phyloP scores from a whole-genome alignment of 2,113 vertebrate species.

The Austrofundulus limnaeus region DNA sequence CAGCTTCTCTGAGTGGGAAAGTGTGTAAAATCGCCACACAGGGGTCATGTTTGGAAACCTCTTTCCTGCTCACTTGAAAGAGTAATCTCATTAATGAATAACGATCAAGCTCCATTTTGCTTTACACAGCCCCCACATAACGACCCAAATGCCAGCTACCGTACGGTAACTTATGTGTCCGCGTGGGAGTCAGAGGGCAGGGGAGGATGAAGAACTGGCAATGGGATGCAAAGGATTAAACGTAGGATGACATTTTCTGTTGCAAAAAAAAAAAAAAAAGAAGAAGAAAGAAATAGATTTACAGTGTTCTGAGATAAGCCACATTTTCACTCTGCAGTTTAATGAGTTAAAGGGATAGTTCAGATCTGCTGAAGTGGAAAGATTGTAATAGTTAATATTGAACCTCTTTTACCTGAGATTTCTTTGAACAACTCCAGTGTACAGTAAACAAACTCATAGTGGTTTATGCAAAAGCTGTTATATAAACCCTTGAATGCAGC shows the following conservation, averaged over 20 bases:
- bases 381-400: not conserved
- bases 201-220: slow-evolving; percentile 35
- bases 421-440: too few species aligned
- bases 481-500: too few species aligned
- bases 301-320: slow-evolving; percentile 17
- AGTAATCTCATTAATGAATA: slow-evolving; percentile 42
- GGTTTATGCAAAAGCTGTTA: too few species aligned
- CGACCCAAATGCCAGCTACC: slow-evolving; percentile 21
- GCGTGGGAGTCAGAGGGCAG: slow-evolving; percentile 23
- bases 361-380: not conserved
- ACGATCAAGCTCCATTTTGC: slow-evolving; percentile 13
- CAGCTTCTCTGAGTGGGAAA: slow-evolving; percentile 3
- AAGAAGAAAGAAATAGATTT: too few species aligned
- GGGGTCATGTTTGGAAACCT: slow-evolving; percentile 34
- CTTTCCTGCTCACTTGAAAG: slow-evolving; percentile 20
- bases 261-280: too few species aligned
- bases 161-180: not conserved
- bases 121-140: slow-evolving; percentile 22
- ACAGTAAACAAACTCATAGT: too few species aligned
- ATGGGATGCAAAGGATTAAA: slow-evolving; percentile 16
- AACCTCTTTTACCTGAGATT: not conserved
- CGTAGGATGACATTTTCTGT: slow-evolving; percentile 45
- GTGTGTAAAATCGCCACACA: slow-evolving; percentile 20
- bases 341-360: slow-evolving; percentile 4
- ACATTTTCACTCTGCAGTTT: slow-evolving; percentile 46